Percentiles rank a stretch among this genome's conserved stretches.
Conservation (phyloP, 2,113 vertebrate species). For the Balaeniceps rex region DNA sequence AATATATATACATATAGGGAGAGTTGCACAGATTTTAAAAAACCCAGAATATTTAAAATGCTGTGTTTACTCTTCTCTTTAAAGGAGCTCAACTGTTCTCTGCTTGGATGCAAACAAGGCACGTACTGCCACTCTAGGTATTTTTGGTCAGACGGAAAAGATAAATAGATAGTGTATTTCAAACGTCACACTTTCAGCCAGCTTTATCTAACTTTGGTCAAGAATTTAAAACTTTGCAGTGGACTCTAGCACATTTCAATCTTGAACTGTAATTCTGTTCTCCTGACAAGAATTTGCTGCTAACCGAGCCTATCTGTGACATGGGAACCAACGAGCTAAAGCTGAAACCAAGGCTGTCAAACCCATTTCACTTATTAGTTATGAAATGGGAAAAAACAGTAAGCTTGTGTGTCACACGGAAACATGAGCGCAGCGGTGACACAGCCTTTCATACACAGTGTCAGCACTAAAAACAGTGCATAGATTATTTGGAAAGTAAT, state of each 20-base stretch:
- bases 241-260: background rate
- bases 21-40: background rate
- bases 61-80: background rate
- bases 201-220: constrained; percentile 48
- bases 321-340: constrained; percentile 20
- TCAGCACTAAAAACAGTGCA: background rate
- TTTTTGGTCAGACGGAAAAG: constrained; percentile 33
- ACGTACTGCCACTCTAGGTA: constrained; percentile 20
- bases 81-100: background rate
- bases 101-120: background rate
- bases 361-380: constrained; percentile 4
- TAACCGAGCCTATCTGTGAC: background rate
- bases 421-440: background rate
- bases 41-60: background rate
- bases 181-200: background rate
- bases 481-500: constrained; percentile 37
- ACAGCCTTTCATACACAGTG: background rate
- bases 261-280: background rate
- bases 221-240: constrained; percentile 19
- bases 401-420: background rate
- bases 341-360: constrained; percentile 22
- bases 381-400: background rate
- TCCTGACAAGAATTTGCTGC: constrained; percentile 30
- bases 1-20: background rate
- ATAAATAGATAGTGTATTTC: background rate